These are phyloP conservation scores for Luperina testacea DNA, from an alignment of 2,888 invertebrate genomes.

Conservation along the genomic window DNA sequence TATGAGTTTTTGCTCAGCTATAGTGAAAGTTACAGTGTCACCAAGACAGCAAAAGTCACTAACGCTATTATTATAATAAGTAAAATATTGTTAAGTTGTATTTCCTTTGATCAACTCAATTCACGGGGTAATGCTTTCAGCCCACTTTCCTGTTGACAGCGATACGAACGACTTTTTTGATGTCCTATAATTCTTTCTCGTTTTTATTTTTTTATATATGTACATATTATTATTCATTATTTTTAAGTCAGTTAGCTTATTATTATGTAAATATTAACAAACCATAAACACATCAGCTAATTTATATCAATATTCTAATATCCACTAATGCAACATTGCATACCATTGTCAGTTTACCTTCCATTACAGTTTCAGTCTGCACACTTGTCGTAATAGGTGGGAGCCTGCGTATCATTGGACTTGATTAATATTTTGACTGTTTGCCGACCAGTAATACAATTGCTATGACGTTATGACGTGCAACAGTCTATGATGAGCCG, in stretches of 20 bases:
- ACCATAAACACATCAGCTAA: background rate
- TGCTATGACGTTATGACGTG: slow-evolving; percentile 52
- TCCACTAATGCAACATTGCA: slow-evolving; percentile 15
- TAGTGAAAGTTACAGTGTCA: background rate
- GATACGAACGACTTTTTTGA: background rate
- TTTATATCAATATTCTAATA: background rate
- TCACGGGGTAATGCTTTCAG: too few species aligned
- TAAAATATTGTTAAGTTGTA: background rate
- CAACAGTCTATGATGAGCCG: slow-evolving; percentile 53
- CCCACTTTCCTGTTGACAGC: background rate
- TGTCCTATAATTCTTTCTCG: too few species aligned
- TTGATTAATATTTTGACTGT: slow-evolving; percentile 90
- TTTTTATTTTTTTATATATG: background rate
- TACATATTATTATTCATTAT: too few species aligned
- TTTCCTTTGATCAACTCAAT: background rate
- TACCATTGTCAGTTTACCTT: slow-evolving; percentile 6
- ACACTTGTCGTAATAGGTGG: slow-evolving; percentile 66
- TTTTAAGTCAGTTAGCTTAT: too few species aligned
- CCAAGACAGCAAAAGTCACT: background rate
- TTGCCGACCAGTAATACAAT: slow-evolving; percentile 69
- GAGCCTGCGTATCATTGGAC: slow-evolving; percentile 90
- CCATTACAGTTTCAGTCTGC: slow-evolving; percentile 27
- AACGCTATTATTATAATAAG: background rate
- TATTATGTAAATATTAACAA: background rate
- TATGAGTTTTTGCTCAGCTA: background rate